Evolutionary conservation across 2,797 vertebrate genomes (phyloP), one percentile per base, ranked within the genome.

Genomic region (Remorina albescens): DNA sequence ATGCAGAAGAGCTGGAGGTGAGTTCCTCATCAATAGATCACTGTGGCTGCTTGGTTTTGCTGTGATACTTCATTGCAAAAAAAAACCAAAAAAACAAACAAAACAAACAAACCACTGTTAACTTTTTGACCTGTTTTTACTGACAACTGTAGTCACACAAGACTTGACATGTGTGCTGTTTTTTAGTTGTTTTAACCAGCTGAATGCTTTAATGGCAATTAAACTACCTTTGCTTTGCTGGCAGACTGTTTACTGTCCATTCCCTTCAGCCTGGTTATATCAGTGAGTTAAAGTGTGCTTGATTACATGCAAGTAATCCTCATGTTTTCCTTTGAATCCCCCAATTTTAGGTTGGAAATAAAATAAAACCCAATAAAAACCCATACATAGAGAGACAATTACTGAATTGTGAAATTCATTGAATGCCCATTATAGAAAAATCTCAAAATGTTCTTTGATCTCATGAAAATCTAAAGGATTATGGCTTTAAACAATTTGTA

Each of bases 21-120:
- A 30, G 36, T 50, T 56, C 56, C 21, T 42, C 23, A 39, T 39
- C 37, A 50, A 25, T 55, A 44, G 54, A 19, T 65, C 16, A 34
- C 6, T 34, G 12, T 42, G 25, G 25, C 41, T 56, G 28, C 21
- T 55, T 4, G n/a, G 6, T 61, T 16, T 57, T 51, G 18, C 6
- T 42, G 15, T 49, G 34, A 5, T 32, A 5, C 19, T 21, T 54
- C 1, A 34, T 18, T 39, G 8, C 19, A 21, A 18, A 19, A 42
- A 16, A 26, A n/a, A 18, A 9, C 46, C 13, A 19, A 42, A 16
- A 26, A n/a, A 39, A 32, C 9, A n/a, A n/a, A n/a, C n/a, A 32
- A 18, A 9, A 55, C 2, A 42, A 28, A 39, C 16, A 15, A 59
- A 10, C 9, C 5, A 0, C 8, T 26, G 4, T 9, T 28, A 4